A percentile compares a stretch with the other conserved stretches of the same genome.
Conservation (phyloP, 2,888 invertebrate species). For the Drosophila pseudotakahashii region DNA sequence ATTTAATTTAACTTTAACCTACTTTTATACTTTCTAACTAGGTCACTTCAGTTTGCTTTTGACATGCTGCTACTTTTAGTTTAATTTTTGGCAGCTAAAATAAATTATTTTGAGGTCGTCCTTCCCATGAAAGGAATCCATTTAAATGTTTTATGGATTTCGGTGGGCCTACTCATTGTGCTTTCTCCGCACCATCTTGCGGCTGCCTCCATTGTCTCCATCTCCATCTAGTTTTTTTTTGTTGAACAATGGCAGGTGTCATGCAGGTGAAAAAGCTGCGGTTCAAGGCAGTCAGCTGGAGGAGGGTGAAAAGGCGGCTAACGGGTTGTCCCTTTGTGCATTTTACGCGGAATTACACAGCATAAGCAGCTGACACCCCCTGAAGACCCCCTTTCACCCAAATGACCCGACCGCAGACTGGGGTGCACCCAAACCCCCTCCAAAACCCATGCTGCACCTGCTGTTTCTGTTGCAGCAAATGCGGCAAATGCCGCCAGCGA, state of each 20-base stretch:
- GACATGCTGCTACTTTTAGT: slow-evolving; percentile 40
- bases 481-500: slow-evolving; percentile 70
- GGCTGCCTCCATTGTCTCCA: slow-evolving; percentile 58
- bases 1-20: neutral
- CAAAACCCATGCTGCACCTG: slow-evolving; percentile 10
- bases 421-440: neutral
- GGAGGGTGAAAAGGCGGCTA: neutral
- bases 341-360: slow-evolving; percentile 78
- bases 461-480: slow-evolving; percentile 26
- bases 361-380: slow-evolving; percentile 66
- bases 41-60: slow-evolving; percentile 21
- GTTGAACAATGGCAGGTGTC: slow-evolving; percentile 74
- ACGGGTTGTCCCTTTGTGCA: slow-evolving; percentile 71
- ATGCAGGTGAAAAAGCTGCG: slow-evolving; percentile 52
- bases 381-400: neutral
- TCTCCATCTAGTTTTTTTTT: slow-evolving; percentile 49
- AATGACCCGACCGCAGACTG: slow-evolving; percentile 41
- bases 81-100: slow-evolving; percentile 42
- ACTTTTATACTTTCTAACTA: neutral
- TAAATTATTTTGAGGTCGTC: slow-evolving; percentile 49
- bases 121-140: slow-evolving; percentile 21
- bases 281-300: slow-evolving; percentile 27
- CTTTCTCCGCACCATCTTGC: slow-evolving; percentile 25
- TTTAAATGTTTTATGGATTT: slow-evolving; percentile 52
- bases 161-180: slow-evolving; percentile 6